Conservation (phyloP, 2,888 invertebrate species). For the Cheilosia vernalis region DNA sequence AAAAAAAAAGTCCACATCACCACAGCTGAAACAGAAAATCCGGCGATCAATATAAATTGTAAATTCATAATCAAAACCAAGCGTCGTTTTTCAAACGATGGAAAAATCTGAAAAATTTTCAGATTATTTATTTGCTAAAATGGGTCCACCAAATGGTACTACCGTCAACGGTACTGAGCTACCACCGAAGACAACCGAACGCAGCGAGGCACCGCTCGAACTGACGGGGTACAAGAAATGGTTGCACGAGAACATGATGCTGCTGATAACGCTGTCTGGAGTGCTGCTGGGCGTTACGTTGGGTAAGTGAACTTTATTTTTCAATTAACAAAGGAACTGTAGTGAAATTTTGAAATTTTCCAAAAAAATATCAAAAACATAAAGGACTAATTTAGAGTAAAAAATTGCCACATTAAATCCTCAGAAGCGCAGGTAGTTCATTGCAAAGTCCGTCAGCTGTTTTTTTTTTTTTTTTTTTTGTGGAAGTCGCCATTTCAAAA, state of each 20-base stretch:
- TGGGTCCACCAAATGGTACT: constrained; percentile 87
- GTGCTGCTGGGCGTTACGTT: constrained; percentile 89
- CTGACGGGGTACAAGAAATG: constrained; percentile 88
- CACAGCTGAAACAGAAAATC: constrained; percentile 24
- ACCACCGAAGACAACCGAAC: constrained; percentile 86
- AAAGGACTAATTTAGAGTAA: neutral
- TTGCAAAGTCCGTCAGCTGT: no score
- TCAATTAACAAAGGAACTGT: no score
- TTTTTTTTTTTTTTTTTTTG: no score
- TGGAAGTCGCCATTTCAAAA: no score
- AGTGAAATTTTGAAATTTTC: neutral
- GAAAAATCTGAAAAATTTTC: constrained; percentile 88
- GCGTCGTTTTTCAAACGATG: constrained; percentile 82
- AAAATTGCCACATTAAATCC: no score
- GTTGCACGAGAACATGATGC: constrained; percentile 90
- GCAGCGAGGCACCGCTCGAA: constrained; percentile 87
- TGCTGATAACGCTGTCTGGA: constrained; percentile 91
- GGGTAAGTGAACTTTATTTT: constrained; percentile 85
- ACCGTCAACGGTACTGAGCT: constrained; percentile 83
- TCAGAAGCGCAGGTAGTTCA: no score
- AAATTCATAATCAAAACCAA: constrained; percentile 50
- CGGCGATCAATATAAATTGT: constrained; percentile 31
- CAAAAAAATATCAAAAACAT: neutral
- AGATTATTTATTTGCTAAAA: constrained; percentile 92
- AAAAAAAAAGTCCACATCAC: constrained; percentile 48